Conservation (phyloP, 2,888 invertebrate species). For the Schrankia costaestrigalis region DNA sequence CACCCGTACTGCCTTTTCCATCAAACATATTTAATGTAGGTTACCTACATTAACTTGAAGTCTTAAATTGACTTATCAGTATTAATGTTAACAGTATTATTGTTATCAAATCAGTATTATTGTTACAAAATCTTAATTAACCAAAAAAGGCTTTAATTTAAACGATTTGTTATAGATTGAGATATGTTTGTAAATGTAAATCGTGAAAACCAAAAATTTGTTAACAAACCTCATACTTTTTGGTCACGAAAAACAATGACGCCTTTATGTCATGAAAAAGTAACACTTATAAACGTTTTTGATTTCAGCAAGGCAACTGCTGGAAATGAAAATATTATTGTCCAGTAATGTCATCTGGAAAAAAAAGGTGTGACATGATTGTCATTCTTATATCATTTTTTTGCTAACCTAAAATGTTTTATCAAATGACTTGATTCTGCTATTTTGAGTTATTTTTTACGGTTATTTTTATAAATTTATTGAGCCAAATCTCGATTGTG, state of each 20-base stretch:
- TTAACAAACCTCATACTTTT: constrained; percentile 12
- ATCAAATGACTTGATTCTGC: constrained; percentile 78
- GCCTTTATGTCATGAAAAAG: constrained; percentile 33
- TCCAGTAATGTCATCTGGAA: constrained; percentile 77
- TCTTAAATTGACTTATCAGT: too few species aligned
- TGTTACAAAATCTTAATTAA: too few species aligned
- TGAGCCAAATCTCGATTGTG: constrained; percentile 76
- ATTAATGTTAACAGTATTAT: too few species aligned
- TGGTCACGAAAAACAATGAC: constrained; percentile 11
- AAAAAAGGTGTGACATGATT: constrained; percentile 79
- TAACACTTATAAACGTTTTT: constrained; percentile 44
- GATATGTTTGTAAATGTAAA: too few species aligned
- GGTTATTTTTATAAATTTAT: constrained; percentile 74
- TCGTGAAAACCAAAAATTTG: neutral
- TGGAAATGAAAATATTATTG: constrained; percentile 76
- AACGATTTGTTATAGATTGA: too few species aligned
- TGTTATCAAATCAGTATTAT: too few species aligned
- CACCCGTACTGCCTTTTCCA: too few species aligned
- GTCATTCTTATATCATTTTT: constrained; percentile 77
- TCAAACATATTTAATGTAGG: too few species aligned
- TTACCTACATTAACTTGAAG: too few species aligned
- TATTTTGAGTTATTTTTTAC: constrained; percentile 74
- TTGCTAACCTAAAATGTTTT: constrained; percentile 81
- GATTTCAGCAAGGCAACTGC: constrained; percentile 66
- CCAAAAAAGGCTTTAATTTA: too few species aligned